These are phyloP conservation scores for Macrosoma leucophasiata DNA, from an alignment of 2,888 invertebrate species.

Conservation along the genomic window DNA sequence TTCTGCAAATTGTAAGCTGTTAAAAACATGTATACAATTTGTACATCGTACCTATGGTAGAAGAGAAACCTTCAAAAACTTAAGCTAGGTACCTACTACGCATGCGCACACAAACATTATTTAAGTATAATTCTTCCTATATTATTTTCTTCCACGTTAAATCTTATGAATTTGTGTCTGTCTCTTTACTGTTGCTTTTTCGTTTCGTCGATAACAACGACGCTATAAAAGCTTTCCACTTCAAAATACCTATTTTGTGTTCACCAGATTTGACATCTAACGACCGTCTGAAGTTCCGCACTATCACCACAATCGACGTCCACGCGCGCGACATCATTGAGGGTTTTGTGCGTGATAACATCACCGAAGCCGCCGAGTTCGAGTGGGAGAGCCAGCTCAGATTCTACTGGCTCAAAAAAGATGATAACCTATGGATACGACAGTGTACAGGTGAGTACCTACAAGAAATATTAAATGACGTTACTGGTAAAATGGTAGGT, in stretches of 20 bases:
- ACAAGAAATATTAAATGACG: no score
- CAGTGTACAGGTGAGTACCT: conserved; percentile 82
- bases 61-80: no score
- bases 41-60: no score
- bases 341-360: conserved; percentile 85
- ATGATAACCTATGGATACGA: conserved; percentile 86
- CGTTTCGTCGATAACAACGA: background rate
- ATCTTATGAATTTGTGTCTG: no score
- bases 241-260: background rate
- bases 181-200: background rate
- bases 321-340: conserved; percentile 95
- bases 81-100: no score
- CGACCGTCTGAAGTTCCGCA: conserved; percentile 91
- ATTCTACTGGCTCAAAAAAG: conserved; percentile 91
- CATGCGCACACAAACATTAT: no score
- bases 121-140: no score
- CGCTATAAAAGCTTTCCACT: background rate
- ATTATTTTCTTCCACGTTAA: no score
- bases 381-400: conserved; percentile 96
- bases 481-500: no score
- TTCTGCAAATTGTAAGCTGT: no score
- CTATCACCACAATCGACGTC: conserved; percentile 92
- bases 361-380: conserved; percentile 89
- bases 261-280: conserved; percentile 81
- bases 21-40: no score